phyloP scores from a whole-genome alignment of 2,888 invertebrate species.

The Minunthozetes semirufus region DNA sequence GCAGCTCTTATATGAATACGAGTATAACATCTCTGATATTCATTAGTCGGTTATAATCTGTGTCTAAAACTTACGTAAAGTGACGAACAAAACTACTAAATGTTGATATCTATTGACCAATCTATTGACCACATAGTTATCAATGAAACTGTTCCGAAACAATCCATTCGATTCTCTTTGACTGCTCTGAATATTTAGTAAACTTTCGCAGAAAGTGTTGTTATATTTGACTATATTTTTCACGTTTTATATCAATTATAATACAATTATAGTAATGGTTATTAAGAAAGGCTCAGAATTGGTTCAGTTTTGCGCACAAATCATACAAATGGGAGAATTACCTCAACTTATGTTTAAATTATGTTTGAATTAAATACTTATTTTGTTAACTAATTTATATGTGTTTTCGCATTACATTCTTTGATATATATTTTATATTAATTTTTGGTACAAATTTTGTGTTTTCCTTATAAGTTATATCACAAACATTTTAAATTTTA shows the following conservation, averaged over 20 bases:
- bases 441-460: slow-evolving; percentile 27
- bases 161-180: slow-evolving; percentile 6
- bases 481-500: neutral
- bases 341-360: slow-evolving; percentile 13
- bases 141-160: neutral
- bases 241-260: neutral
- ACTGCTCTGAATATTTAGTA: neutral
- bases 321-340: slow-evolving; percentile 22
- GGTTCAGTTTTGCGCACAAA: slow-evolving; percentile 24
- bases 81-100: neutral
- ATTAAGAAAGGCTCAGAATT: slow-evolving; percentile 22
- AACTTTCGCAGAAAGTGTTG: slow-evolving; percentile 1
- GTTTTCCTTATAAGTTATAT: neutral
- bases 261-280: neutral
- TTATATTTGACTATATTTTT: slow-evolving; percentile 8
- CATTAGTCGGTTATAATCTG: neutral
- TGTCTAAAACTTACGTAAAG: neutral
- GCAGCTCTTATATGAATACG: neutral
- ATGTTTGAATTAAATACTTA: slow-evolving; percentile 13
- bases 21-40: neutral
- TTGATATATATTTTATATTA: neutral
- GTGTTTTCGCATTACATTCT: slow-evolving; percentile 11
- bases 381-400: slow-evolving; percentile 15
- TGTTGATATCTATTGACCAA: neutral
- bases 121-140: neutral